Evolutionary conservation across 2,888 invertebrate genomes (phyloP).

Genomic region (Danaus chrysippus): DNA sequence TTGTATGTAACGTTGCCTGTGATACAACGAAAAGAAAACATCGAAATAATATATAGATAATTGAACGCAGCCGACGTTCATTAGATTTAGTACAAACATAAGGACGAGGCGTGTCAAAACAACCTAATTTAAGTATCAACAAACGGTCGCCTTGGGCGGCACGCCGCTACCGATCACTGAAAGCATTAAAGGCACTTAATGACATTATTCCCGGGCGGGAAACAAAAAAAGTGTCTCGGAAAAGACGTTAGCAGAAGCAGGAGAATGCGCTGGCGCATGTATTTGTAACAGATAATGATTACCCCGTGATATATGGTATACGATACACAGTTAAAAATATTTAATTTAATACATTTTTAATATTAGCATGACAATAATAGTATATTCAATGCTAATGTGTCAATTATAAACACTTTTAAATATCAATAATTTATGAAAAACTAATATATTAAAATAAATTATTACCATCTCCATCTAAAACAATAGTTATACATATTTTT

Average conservation of each 20-base stretch:
- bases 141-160: conserved; percentile 78
- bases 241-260: conserved; percentile 67
- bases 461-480: too few relatives aligned
- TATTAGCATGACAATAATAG: too few relatives aligned
- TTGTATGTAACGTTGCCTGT: too few relatives aligned
- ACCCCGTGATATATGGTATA: conserved; percentile 16
- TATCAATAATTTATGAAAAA: too few relatives aligned
- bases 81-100: conserved; percentile 77
- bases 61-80: conserved; percentile 68
- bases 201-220: conserved; percentile 76
- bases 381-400: too few relatives aligned
- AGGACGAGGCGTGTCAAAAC: conserved; percentile 78
- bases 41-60: conserved; percentile 57
- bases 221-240: conserved; percentile 67
- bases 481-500: not conserved
- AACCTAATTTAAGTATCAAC: conserved; percentile 80
- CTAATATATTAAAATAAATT: too few relatives aligned
- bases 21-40: conserved; percentile 7
- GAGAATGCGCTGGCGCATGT: conserved; percentile 45
- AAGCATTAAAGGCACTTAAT: conserved; percentile 79
- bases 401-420: too few relatives aligned
- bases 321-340: not conserved
- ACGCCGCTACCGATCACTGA: conserved; percentile 67
- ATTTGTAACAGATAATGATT: conserved; percentile 19
- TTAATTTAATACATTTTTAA: too few relatives aligned